phyloP scores from a whole-genome alignment of 1,140 invertebrate genomes.

The Cydia amplana region DNA sequence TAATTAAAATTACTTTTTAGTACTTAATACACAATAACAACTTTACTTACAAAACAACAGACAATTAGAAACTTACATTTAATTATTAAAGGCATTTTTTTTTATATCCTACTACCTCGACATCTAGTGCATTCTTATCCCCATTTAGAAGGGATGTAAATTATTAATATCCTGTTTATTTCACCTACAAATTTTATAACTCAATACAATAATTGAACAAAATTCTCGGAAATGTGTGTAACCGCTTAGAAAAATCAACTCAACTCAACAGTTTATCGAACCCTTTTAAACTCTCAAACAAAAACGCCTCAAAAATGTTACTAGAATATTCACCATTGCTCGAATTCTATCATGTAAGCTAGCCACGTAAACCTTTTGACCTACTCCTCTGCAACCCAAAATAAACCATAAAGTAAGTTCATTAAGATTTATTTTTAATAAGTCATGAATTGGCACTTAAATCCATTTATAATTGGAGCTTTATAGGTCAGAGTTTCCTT shows the following conservation, averaged over 20 bases:
- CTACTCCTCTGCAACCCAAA: not conserved
- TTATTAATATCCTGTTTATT: constrained; percentile 5
- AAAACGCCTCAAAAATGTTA: constrained; percentile 15
- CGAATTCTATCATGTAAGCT: constrained; percentile 20
- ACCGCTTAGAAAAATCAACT: not conserved
- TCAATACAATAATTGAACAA: constrained; percentile 41
- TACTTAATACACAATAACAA: too few species aligned
- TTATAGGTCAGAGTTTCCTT: constrained; percentile 11
- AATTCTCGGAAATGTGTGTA: constrained; percentile 27
- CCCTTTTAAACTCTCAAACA: constrained; percentile 26
- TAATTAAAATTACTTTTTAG: too few species aligned
- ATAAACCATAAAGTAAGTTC: not conserved
- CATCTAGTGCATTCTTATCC: too few species aligned
- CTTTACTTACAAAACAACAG: too few species aligned
- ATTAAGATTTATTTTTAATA: not conserved
- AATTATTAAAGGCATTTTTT: too few species aligned
- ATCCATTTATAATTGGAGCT: not conserved
- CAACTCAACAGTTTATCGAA: constrained; percentile 16
- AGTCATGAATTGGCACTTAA: not conserved
- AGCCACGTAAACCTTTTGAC: constrained; percentile 18
- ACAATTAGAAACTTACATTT: too few species aligned
- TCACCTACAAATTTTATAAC: too few species aligned
- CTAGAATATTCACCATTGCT: constrained; percentile 15
- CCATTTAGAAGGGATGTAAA: constrained; percentile 41
- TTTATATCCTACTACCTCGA: too few species aligned